phyloP scores from a whole-genome alignment of 2,888 invertebrate genomes.

The Erebia aethiops region DNA sequence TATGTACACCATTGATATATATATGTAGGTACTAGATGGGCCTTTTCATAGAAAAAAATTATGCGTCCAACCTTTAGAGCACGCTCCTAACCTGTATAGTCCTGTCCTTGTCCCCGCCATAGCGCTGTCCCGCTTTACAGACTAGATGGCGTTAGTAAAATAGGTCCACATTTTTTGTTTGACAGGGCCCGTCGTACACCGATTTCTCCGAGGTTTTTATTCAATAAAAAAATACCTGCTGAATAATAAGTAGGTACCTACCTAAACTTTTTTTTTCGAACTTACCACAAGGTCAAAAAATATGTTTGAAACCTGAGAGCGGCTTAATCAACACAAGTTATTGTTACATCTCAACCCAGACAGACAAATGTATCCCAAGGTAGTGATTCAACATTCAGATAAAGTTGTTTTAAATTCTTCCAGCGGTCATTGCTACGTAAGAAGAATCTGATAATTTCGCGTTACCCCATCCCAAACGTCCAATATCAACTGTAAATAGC shows the following conservation, averaged over 20 bases:
- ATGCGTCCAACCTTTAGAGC: too few relatives aligned
- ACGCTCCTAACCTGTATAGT: too few relatives aligned
- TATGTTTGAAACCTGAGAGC: neutral
- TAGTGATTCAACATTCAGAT: constrained; percentile 36
- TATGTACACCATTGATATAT: too few relatives aligned
- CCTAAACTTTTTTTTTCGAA: neutral
- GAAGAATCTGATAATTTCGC: constrained; percentile 36
- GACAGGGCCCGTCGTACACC: too few relatives aligned
- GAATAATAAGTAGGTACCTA: too few relatives aligned
- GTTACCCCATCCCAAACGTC: constrained; percentile 1
- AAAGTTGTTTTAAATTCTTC: constrained; percentile 42
- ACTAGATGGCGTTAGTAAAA: too few relatives aligned
- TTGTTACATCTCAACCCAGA: constrained; percentile 13
- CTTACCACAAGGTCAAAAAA: neutral
- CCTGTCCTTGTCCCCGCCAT: too few relatives aligned
- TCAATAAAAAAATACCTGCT: too few relatives aligned
- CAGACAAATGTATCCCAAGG: constrained; percentile 29
- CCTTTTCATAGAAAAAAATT: too few relatives aligned
- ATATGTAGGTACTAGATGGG: too few relatives aligned
- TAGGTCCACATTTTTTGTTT: too few relatives aligned
- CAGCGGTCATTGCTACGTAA: constrained; percentile 37
- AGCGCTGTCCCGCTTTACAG: too few relatives aligned
- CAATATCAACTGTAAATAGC: neutral
- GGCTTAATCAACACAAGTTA: constrained; percentile 1
- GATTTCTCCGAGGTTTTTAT: neutral